These are phyloP conservation scores for Pentalonia nigronervosa DNA, from an alignment of 1,140 invertebrate species.

Conservation along the genomic window DNA sequence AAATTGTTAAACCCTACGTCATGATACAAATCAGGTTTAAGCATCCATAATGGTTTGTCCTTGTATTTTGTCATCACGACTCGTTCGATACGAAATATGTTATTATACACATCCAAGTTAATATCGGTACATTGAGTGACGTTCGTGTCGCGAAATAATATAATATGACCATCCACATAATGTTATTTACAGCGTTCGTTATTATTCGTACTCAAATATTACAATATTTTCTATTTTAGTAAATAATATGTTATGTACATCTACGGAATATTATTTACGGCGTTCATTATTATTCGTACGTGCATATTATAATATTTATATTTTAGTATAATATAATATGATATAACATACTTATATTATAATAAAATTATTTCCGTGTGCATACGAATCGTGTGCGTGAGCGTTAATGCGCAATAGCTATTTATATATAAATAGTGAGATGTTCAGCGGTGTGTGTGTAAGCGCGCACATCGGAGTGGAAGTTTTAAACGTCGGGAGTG, in stretches of 20 bases:
- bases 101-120: too few relatives aligned
- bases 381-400: too few relatives aligned
- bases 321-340: neutral
- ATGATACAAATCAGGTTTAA: neutral
- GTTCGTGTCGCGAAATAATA: neutral
- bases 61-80: neutral
- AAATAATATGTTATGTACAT: neutral
- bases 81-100: neutral
- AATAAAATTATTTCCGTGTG: neutral
- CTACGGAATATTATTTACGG: neutral
- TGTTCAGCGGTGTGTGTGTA: neutral
- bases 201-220: neutral
- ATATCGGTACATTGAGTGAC: too few relatives aligned
- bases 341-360: neutral
- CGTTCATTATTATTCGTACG: neutral
- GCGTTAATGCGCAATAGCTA: neutral
- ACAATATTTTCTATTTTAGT: neutral
- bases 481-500: slow-evolving; percentile 16
- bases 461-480: neutral
- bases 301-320: neutral
- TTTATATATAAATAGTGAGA: neutral
- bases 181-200: neutral
- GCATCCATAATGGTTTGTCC: neutral
- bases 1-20: neutral
- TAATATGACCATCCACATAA: neutral